phyloP scores from a whole-genome alignment of 2,888 invertebrate genomes.

The Malacosoma neustria region DNA sequence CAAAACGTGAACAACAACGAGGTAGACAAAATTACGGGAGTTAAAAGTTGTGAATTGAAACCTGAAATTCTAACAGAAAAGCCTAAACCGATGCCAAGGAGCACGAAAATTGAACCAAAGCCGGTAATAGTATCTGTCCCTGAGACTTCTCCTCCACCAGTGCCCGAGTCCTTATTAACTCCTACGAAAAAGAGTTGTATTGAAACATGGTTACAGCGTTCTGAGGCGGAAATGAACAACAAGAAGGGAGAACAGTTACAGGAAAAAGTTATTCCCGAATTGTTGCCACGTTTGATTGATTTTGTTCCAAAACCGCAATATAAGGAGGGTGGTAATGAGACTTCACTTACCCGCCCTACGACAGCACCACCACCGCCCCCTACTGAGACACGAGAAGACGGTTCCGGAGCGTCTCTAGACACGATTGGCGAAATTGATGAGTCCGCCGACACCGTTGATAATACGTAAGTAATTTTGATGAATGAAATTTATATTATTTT shows the following conservation, averaged over 20 bases:
- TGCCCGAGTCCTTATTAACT: constrained; percentile 51
- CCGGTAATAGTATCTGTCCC: constrained; percentile 44
- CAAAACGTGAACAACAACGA: constrained; percentile 22
- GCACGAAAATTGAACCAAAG: constrained; percentile 60
- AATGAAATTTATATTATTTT: too few species aligned
- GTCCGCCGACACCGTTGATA: constrained; percentile 59
- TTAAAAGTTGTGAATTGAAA: constrained; percentile 23
- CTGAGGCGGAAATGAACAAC: constrained; percentile 65
- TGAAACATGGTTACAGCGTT: constrained; percentile 63
- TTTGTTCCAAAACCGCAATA: constrained; percentile 79
- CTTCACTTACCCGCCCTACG: constrained; percentile 42
- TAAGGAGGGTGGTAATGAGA: constrained; percentile 43
- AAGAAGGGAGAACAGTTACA: constrained; percentile 52
- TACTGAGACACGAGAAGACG: constrained; percentile 67
- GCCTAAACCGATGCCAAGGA: constrained; percentile 74
- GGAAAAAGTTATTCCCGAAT: constrained; percentile 50
- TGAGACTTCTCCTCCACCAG: constrained; percentile 34
- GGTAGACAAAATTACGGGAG: constrained; percentile 35
- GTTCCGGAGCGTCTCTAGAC: constrained; percentile 76
- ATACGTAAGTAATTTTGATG: constrained; percentile 41
- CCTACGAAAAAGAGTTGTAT: constrained; percentile 67
- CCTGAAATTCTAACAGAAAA: constrained; percentile 34
- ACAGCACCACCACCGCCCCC: constrained; percentile 57
- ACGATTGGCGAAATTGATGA: constrained; percentile 84
- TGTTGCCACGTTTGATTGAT: constrained; percentile 81